phyloP scores from a whole-genome alignment of 1,140 invertebrate genomes.

The Spodoptera litura region DNA sequence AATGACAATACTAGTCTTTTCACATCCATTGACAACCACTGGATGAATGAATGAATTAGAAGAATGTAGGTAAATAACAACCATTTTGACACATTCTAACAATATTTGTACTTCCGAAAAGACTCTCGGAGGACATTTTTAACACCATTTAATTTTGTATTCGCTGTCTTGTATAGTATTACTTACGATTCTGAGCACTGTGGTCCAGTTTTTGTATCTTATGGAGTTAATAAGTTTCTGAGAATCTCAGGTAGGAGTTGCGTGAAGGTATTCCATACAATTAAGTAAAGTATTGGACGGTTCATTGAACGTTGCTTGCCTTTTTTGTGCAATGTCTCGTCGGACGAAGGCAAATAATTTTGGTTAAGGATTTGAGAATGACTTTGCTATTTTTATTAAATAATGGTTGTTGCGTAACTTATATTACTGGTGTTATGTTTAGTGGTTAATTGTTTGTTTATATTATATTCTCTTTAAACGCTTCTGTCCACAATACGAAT shows the following conservation, averaged over 20 bases:
- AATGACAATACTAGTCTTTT: no score
- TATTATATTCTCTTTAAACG: no score
- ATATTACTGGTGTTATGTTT: no score
- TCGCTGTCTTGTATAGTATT: no score
- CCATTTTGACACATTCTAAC: neutral
- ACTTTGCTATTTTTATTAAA: no score
- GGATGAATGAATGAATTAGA: neutral
- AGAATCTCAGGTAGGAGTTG: conserved; percentile 30
- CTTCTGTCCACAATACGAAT: no score
- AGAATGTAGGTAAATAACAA: neutral
- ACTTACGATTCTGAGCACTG: neutral
- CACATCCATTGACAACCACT: no score
- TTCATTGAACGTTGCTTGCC: conserved; percentile 6
- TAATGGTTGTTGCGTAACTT: no score
- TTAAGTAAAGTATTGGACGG: conserved; percentile 25
- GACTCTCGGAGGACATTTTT: no score
- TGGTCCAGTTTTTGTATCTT: conserved; percentile 15
- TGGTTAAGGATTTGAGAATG: neutral
- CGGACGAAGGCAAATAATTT: neutral
- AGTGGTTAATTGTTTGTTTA: no score
- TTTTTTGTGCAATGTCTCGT: conserved; percentile 26
- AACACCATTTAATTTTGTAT: no score
- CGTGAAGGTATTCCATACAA: conserved; percentile 28
- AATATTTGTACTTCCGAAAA: neutral
- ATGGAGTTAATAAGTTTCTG: conserved; percentile 23